These are phyloP conservation scores for Stegana nigrithorax DNA, from an alignment of 2,888 invertebrate species.

Conservation along the genomic window DNA sequence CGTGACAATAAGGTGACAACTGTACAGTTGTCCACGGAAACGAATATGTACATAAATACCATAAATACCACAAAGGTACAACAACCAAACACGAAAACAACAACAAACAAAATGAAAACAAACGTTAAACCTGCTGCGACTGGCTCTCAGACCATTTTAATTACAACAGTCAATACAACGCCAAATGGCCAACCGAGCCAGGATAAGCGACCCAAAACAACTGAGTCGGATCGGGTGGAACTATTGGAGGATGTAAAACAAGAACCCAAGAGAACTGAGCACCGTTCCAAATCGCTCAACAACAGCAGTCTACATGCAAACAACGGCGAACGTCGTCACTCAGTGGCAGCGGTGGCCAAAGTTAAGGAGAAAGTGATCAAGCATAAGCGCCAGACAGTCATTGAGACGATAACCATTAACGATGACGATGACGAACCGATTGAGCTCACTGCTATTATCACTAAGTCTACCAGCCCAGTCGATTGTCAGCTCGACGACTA, in stretches of 20 bases:
- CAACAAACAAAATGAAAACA: not conserved
- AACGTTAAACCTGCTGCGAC: not conserved
- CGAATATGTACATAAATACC: not conserved
- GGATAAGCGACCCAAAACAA: not conserved
- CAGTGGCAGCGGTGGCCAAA: slow-evolving; percentile 50
- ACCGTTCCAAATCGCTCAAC: slow-evolving; percentile 48
- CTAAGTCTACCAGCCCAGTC: not conserved
- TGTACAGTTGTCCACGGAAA: not conserved
- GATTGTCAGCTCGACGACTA: no score
- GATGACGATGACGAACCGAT: slow-evolving; percentile 43
- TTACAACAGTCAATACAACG: no score
- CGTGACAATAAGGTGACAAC: not conserved
- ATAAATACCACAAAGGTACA: not conserved
- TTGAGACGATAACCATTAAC: slow-evolving; percentile 50
- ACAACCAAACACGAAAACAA: no score
- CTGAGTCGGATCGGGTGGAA: not conserved
- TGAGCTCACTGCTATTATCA: slow-evolving; percentile 14
- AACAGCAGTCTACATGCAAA: slow-evolving; percentile 14
- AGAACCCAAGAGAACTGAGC: no score
- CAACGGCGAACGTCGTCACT: slow-evolving; percentile 38
- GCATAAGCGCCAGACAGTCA: slow-evolving; percentile 21
- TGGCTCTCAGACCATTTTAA: no score
- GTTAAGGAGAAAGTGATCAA: slow-evolving; percentile 34
- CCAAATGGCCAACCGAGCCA: not conserved
- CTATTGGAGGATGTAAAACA: not conserved